Conservation (phyloP, 2,797 vertebrate species). For the Pogoniulus pusillus region DNA sequence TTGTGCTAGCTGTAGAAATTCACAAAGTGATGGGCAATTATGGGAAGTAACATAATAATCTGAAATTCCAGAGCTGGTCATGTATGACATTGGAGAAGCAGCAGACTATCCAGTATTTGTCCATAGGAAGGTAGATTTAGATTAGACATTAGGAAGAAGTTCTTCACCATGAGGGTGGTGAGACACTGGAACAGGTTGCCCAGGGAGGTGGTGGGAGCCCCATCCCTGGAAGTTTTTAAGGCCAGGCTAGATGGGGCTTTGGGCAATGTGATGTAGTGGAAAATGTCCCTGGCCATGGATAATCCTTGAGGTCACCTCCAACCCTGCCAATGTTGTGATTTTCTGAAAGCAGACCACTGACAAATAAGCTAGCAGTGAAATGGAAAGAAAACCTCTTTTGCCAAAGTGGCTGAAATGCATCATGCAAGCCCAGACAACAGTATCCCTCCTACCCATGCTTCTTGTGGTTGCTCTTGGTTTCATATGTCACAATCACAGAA, state of each 20-base stretch:
- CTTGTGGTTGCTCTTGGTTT: neutral
- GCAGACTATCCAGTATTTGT: neutral
- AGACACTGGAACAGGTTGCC: too few relatives aligned
- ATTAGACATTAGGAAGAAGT: too few relatives aligned
- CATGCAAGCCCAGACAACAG: neutral
- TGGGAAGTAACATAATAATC: neutral
- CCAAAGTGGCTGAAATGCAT: neutral
- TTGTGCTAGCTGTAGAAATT: neutral
- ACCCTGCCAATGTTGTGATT: too few relatives aligned
- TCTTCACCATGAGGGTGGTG: too few relatives aligned
- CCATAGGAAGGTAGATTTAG: neutral
- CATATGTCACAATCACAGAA: too few relatives aligned
- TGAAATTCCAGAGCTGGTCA: neutral
- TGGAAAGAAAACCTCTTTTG: neutral
- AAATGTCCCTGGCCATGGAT: too few relatives aligned
- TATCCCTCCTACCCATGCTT: neutral
- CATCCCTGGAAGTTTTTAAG: too few relatives aligned
- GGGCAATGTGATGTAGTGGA: too few relatives aligned
- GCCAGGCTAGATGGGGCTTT: too few relatives aligned
- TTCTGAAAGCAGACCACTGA: neutral
- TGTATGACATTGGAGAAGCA: neutral
- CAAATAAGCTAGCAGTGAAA: neutral
- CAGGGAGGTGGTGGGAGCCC: too few relatives aligned
- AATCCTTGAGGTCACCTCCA: too few relatives aligned
- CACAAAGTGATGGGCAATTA: neutral